Conservation (phyloP, 2,888 invertebrate species). For the Idaea biselata region DNA sequence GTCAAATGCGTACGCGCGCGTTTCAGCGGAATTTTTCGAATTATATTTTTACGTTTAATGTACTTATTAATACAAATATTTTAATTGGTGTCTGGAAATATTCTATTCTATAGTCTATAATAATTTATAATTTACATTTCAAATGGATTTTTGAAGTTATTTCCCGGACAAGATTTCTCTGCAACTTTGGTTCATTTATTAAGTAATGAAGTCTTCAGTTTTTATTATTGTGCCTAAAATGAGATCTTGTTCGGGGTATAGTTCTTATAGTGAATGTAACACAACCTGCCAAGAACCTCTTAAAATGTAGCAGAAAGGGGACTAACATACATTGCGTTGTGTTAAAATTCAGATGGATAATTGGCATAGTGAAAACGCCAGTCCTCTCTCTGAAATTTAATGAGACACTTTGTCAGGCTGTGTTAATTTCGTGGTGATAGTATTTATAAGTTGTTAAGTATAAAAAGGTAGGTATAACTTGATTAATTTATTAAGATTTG, state of each 20-base stretch:
- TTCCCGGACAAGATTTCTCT: too few relatives aligned
- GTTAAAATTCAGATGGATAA: too few relatives aligned
- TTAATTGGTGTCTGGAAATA: conserved; percentile 1
- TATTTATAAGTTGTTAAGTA: neutral
- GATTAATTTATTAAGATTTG: neutral
- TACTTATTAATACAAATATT: neutral
- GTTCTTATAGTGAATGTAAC: neutral
- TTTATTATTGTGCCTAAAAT: too few relatives aligned
- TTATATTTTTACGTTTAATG: neutral
- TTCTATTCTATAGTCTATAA: neutral
- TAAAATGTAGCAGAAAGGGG: neutral
- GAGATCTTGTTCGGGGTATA: too few relatives aligned
- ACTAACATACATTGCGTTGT: neutral
- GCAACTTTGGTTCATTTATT: too few relatives aligned
- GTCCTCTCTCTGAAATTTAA: neutral
- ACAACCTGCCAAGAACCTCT: neutral
- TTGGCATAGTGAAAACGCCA: neutral
- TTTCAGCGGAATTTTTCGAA: neutral
- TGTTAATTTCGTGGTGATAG: neutral
- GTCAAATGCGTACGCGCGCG: neutral
- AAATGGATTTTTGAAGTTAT: neutral
- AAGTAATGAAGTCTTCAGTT: too few relatives aligned
- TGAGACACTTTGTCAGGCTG: neutral
- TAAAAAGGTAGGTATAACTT: neutral
- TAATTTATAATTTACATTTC: neutral